These are phyloP conservation scores for Aricia artaxerxes DNA, from an alignment of 2,888 invertebrate species.

Conservation along the genomic window DNA sequence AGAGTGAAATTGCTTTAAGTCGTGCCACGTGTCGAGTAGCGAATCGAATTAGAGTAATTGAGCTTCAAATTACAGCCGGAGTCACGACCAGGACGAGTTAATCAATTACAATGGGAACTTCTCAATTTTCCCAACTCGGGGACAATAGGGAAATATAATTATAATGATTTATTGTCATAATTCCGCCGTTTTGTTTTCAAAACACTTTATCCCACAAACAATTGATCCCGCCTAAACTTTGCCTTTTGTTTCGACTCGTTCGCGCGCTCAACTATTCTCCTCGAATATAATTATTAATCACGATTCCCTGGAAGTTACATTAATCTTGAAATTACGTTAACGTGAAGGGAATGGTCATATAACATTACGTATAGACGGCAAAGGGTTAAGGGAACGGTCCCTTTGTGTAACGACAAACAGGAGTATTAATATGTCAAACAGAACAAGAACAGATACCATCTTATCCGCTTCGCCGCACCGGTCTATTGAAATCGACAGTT, in stretches of 20 bases:
- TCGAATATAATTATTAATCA: constrained; percentile 15
- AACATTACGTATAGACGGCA: neutral
- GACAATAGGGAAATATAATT: constrained; percentile 28
- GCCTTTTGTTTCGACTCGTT: constrained; percentile 25
- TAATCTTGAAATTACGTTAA: neutral
- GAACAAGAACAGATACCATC: neutral
- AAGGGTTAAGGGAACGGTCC: neutral
- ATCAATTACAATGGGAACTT: constrained; percentile 18
- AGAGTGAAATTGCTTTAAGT: neutral
- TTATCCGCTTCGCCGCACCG: neutral
- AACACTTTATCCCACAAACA: constrained; percentile 29
- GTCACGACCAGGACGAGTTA: constrained; percentile 1
- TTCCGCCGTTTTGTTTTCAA: constrained; percentile 24
- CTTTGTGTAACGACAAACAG: neutral
- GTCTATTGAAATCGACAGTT: neutral
- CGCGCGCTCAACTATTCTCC: constrained; percentile 20
- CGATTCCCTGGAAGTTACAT: neutral
- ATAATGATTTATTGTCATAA: constrained; percentile 29
- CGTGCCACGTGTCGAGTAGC: neutral
- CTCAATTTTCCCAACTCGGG: constrained; percentile 5
- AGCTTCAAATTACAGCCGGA: neutral
- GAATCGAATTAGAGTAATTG: constrained; percentile 9
- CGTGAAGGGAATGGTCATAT: neutral
- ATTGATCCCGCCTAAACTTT: constrained; percentile 24
- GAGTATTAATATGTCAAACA: constrained; percentile 6